These are phyloP conservation scores for Chlorodrepanis virens DNA, from an alignment of 2,113 vertebrate genomes.

Conservation along the genomic window DNA sequence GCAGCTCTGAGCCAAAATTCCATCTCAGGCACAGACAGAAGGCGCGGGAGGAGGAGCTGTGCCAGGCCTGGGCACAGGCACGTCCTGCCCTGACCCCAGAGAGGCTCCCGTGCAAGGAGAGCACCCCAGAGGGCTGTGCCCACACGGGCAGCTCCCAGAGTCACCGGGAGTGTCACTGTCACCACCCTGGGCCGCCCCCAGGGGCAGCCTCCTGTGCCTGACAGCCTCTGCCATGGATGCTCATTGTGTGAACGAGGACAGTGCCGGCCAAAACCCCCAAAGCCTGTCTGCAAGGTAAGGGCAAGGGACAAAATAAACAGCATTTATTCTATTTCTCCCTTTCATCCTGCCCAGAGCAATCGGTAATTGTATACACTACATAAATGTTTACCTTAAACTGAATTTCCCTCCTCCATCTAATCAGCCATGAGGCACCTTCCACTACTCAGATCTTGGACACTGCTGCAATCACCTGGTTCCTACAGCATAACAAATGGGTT, in stretches of 20 bases:
- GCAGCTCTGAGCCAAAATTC: neutral
- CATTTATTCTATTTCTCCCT: neutral
- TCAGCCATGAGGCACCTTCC: neutral
- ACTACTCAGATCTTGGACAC: neutral
- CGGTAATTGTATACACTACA: neutral
- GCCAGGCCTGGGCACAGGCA: neutral
- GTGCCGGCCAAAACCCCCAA: neutral
- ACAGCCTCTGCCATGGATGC: rapidly evolving
- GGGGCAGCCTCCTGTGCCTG: neutral
- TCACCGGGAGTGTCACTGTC: neutral
- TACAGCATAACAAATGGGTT: rapidly evolving
- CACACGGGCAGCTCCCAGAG: neutral
- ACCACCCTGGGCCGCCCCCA: rapidly evolving
- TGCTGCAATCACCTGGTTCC: neutral
- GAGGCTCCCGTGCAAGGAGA: neutral
- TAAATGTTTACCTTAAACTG: neutral
- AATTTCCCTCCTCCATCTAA: neutral
- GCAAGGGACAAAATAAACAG: neutral
- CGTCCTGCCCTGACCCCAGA: rapidly evolving
- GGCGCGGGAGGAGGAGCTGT: rapidly evolving
- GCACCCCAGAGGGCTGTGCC: neutral
- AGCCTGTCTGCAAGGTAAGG: neutral
- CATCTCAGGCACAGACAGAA: rapidly evolving
- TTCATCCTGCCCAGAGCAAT: neutral
- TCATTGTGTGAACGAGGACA: rapidly evolving